Conservation (phyloP, 2,113 vertebrate genomes). For the Pollachius pollachius region DNA sequence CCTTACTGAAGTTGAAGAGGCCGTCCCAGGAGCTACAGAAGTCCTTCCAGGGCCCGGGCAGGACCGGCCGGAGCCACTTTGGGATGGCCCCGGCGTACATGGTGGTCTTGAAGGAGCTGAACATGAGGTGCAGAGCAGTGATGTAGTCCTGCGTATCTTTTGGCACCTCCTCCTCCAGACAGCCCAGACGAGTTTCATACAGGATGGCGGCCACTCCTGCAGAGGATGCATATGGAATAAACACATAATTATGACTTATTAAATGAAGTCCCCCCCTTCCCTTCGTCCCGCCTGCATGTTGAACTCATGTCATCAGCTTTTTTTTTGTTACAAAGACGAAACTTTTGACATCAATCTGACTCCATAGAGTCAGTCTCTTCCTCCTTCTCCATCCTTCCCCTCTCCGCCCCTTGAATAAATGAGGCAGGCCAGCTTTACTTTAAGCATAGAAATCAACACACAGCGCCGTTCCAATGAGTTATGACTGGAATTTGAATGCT, state of each 20-base stretch:
- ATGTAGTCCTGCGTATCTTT: conserved; percentile 85
- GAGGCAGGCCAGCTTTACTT: too few relatives aligned
- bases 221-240: background rate
- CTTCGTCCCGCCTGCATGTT: too few relatives aligned
- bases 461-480: too few relatives aligned
- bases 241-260: too few relatives aligned
- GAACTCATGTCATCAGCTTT: too few relatives aligned
- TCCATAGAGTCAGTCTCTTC: background rate
- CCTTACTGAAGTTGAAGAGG: conserved; percentile 94
- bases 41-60: conserved; percentile 90
- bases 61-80: conserved; percentile 85
- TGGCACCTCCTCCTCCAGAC: conserved; percentile 81
- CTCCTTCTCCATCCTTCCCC: background rate
- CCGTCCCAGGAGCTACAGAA: conserved; percentile 94
- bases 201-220: conserved; percentile 86
- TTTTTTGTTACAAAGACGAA: too few relatives aligned
- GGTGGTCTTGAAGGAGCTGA: conserved; percentile 93
- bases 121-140: conserved; percentile 87
- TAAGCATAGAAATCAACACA: too few relatives aligned
- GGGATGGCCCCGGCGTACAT: conserved; percentile 94
- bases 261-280: too few relatives aligned
- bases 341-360: too few relatives aligned
- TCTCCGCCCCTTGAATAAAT: background rate
- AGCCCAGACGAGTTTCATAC: conserved; percentile 85
- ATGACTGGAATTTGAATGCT: too few relatives aligned